These are phyloP conservation scores for Acleris holmiana DNA, from an alignment of 2,888 invertebrate species.

Conservation along the genomic window DNA sequence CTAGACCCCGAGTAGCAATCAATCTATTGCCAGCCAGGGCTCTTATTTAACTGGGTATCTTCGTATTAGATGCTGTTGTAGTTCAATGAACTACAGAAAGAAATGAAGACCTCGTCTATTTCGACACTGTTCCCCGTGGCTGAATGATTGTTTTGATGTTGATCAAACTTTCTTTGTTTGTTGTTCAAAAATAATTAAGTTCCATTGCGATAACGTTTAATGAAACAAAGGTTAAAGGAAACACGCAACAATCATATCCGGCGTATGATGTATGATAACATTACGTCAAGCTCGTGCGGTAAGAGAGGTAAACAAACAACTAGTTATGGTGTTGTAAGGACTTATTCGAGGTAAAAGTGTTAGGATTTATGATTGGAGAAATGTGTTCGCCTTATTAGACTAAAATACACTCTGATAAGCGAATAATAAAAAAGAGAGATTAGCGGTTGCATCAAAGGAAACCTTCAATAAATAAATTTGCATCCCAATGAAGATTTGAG, in stretches of 20 bases:
- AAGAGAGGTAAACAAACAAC: constrained; percentile 1
- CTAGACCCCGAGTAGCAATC: background rate
- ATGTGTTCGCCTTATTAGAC: too few species aligned
- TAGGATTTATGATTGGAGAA: too few species aligned
- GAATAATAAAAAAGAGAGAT: too few species aligned
- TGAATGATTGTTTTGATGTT: constrained; percentile 18
- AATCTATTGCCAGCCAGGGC: background rate
- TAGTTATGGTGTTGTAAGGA: too few species aligned
- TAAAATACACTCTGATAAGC: too few species aligned
- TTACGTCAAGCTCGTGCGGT: background rate
- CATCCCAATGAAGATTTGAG: too few species aligned
- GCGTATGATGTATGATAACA: background rate
- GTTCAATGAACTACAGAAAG: constrained; percentile 32
- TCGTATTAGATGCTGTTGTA: constrained; percentile 6
- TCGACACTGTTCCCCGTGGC: constrained; percentile 26
- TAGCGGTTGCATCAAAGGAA: too few species aligned
- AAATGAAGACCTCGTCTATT: constrained; percentile 36
- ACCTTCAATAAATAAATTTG: too few species aligned
- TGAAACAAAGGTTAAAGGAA: constrained; percentile 7
- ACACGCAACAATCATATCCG: constrained; percentile 7
- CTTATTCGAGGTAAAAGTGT: too few species aligned
- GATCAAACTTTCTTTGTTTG: constrained; percentile 28
- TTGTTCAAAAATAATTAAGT: constrained; percentile 32
- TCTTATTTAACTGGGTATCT: constrained; percentile 12
- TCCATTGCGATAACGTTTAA: constrained; percentile 24